These are phyloP conservation scores for Venturia canescens DNA, from an alignment of 1,140 invertebrate genomes.

Conservation along the genomic window DNA sequence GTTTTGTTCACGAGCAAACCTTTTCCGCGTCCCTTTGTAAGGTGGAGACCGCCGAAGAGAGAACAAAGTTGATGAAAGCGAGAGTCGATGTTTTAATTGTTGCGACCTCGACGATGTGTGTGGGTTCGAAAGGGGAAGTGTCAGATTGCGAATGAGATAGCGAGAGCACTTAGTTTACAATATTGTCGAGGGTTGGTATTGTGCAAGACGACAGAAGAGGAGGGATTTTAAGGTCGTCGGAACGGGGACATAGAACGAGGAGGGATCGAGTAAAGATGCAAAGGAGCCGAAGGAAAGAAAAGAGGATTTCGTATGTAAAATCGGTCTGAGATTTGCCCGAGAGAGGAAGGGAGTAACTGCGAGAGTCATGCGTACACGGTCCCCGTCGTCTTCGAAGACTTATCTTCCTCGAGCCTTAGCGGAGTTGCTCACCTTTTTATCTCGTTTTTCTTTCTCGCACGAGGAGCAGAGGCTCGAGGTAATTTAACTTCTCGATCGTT, in stretches of 20 bases:
- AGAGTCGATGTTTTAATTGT: not conserved
- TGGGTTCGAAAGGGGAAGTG: slow-evolving; percentile 69
- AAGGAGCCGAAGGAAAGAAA: slow-evolving; percentile 34
- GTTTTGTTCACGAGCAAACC: no score
- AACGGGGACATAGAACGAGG: slow-evolving; percentile 21
- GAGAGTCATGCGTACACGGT: slow-evolving; percentile 65
- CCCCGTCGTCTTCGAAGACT: slow-evolving; percentile 61
- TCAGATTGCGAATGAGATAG: slow-evolving; percentile 76
- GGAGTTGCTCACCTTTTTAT: slow-evolving; percentile 18
- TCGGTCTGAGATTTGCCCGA: slow-evolving; percentile 25
- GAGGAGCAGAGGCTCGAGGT: slow-evolving; percentile 13
- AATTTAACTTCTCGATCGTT: slow-evolving; percentile 37
- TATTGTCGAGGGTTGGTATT: slow-evolving; percentile 66
- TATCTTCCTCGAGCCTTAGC: slow-evolving; percentile 54
- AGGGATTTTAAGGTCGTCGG: slow-evolving; percentile 43
- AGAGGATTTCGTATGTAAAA: slow-evolving; percentile 41
- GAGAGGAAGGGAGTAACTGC: slow-evolving; percentile 5
- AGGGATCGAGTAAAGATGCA: slow-evolving; percentile 36
- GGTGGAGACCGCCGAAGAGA: no score
- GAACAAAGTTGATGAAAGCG: not conserved
- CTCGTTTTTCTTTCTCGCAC: not conserved
- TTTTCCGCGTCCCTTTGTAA: no score
- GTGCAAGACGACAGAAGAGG: slow-evolving; percentile 48
- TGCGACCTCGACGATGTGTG: slow-evolving; percentile 66
- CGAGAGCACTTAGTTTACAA: slow-evolving; percentile 77